Evolutionary conservation across 2,113 vertebrate genomes (phyloP).

Genomic region (Ictidomys tridecemlineatus): DNA sequence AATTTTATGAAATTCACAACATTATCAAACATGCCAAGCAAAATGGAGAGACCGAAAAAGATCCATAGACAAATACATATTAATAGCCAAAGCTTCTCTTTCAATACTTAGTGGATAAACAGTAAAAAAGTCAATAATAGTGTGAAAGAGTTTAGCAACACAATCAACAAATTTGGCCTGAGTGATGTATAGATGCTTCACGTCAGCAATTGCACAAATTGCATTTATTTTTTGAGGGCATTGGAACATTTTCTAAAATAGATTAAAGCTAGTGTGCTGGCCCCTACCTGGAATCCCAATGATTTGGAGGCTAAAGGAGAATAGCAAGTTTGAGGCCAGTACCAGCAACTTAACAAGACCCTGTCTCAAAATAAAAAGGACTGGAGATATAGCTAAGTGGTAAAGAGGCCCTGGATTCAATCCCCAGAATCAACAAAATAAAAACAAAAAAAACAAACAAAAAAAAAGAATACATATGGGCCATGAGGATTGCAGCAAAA

Average conservation of each 20-base stretch:
- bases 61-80: background rate
- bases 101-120: background rate
- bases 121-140: background rate
- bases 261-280: too few relatives aligned
- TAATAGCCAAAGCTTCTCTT: background rate
- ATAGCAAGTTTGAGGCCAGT: too few relatives aligned
- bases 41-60: background rate
- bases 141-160: background rate
- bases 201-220: background rate
- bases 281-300: too few relatives aligned
- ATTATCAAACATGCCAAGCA: conserved; percentile 11
- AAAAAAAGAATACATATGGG: background rate
- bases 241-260: background rate
- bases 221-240: background rate
- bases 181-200: background rate
- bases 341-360: too few relatives aligned
- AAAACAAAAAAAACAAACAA: too few relatives aligned
- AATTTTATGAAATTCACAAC: background rate
- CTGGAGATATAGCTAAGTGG: too few relatives aligned
- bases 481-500: background rate
- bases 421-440: too few relatives aligned
- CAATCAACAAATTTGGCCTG: background rate
- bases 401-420: too few relatives aligned
- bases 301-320: too few relatives aligned
- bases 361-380: too few relatives aligned